phyloP scores from a whole-genome alignment of 2,797 vertebrate genomes.

The Chelon labrosus region DNA sequence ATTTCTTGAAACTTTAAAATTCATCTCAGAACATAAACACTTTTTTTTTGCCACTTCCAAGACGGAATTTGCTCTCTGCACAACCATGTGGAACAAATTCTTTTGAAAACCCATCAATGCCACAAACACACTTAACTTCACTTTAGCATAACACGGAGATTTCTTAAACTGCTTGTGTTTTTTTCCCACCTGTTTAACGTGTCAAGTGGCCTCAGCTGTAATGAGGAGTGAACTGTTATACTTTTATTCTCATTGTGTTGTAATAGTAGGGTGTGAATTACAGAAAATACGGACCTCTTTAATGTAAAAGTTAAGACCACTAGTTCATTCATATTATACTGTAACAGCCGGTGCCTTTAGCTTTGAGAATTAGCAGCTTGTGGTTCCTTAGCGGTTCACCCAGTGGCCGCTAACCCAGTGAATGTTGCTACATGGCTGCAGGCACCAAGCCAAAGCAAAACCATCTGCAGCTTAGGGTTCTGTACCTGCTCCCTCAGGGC shows the following conservation, averaged over 20 bases:
- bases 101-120: slow-evolving; percentile 73
- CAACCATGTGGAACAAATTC: slow-evolving; percentile 61
- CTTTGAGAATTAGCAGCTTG: neutral
- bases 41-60: slow-evolving; percentile 44
- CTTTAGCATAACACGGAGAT: slow-evolving; percentile 64
- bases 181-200: slow-evolving; percentile 58
- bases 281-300: slow-evolving; percentile 42
- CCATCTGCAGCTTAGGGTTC: no score
- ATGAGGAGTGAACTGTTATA: slow-evolving; percentile 36
- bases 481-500: no score
- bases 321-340: slow-evolving; percentile 33
- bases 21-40: slow-evolving; percentile 40
- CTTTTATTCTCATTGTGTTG: slow-evolving; percentile 24
- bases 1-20: slow-evolving; percentile 51
- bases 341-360: slow-evolving; percentile 11
- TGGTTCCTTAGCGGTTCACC: no score
- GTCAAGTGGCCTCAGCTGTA: slow-evolving; percentile 65
- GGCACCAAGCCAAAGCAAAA: no score
- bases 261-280: slow-evolving; percentile 30
- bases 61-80: slow-evolving; percentile 56
- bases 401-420: no score
- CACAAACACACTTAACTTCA: slow-evolving; percentile 64
- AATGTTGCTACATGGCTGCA: no score
- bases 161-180: slow-evolving; percentile 61
- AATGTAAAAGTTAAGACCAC: slow-evolving; percentile 21